Evolutionary conservation across 2,888 invertebrate genomes (phyloP), one percentile per base, ranked within the genome.

Genomic region (Drosophila prolongata): DNA sequence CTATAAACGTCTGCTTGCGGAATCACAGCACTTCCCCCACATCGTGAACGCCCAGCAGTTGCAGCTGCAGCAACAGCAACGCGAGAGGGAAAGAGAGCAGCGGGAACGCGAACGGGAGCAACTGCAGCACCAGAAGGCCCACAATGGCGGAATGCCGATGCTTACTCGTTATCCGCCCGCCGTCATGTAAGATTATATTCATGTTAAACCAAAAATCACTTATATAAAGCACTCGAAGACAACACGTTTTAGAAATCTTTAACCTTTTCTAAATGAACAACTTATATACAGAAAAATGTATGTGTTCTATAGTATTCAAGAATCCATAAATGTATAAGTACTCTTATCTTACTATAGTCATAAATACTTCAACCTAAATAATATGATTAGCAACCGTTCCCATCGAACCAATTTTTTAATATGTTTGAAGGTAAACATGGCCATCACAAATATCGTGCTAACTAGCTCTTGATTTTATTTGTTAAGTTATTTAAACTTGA

Each of bases 21-120:
- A 84, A 13, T 74, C 89, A 5, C 85, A 84, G 44, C 74, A 73
- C 27, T 85, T 85, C 70, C 85, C 85, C 1, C 85, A 85, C 66
- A 85, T 85, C 62, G 89, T 89, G 52, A 85, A 76, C 53, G 78
- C 87, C n/a, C 84, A 75, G 62, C 89, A 89, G 38, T 43, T 89
- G 70, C 85, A 87, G 64, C 49, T 84, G 43, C 89, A 88, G 13
- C 87, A 87, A 19, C 86, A 80, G 0, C 78, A 78, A 1, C 74
- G 49, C 49, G 49, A 76, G 0, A 71, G 72, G 2, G 76, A 76
- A 1, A 69, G 65, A 5, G 66, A 74, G 4, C 77, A 73, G 1
- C 73, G 62, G 2, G 64, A 72, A 1, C 57, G 43, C 34, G 44
- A 46, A 2, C 68, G 78, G 0, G 76, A 76, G 3, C 76, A 78